phyloP scores from a whole-genome alignment of 2,113 vertebrate species.

The Nettapus auritus region DNA sequence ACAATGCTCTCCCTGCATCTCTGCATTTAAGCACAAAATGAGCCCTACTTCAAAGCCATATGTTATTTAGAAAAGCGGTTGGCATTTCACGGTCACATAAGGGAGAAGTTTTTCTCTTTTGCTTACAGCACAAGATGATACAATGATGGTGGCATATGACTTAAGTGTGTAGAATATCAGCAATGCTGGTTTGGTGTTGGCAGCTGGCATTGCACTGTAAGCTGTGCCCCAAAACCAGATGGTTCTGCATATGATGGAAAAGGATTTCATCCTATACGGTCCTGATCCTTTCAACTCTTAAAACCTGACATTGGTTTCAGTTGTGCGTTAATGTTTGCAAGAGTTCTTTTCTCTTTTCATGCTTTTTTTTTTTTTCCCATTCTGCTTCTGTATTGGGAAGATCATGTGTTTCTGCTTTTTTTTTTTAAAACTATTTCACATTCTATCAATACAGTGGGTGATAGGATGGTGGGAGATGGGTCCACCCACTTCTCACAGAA shows the following conservation, averaged over 20 bases:
- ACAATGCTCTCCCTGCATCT: neutral
- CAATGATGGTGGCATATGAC: neutral
- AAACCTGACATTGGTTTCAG: neutral
- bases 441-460: neutral
- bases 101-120: neutral
- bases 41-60: conserved; percentile 42
- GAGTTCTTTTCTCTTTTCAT: neutral
- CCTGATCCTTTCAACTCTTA: neutral
- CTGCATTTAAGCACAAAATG: neutral
- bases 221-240: neutral
- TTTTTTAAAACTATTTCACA: neutral
- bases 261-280: neutral
- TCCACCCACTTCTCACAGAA: neutral
- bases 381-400: neutral
- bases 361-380: neutral
- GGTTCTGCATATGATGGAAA: neutral
- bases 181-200: neutral
- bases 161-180: neutral
- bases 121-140: neutral
- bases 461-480: neutral
- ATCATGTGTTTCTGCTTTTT: neutral
- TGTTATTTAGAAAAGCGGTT: neutral
- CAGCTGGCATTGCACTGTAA: neutral
- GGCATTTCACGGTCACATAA: neutral
- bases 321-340: neutral